Evolutionary conservation across 2,888 invertebrate species (phyloP), one percentile per base, ranked within the genome.

Genomic region (Ennomos quercinarius): DNA sequence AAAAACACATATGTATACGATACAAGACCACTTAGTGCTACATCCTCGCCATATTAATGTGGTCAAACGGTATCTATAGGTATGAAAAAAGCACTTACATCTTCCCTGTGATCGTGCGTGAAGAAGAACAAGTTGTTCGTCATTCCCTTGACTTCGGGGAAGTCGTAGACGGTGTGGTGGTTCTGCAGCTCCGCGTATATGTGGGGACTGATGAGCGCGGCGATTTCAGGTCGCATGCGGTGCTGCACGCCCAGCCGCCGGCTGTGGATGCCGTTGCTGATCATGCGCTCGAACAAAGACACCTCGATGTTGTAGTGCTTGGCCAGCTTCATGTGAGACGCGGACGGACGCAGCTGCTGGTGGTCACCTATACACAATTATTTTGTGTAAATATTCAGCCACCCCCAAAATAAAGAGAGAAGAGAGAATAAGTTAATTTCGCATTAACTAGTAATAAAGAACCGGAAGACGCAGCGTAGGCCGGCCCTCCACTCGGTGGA

Each of bases 281-380:
- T 93, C 93, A 97, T 94, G 40, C 97, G 93, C 82, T 98, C 97
- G 84, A 97, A 97, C 50, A 98, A 87, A 0, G 97, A 97, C 36
- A 97, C 91, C 64, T 97, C 96, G 55, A 97, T 87, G 53, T 95
- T 92, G 80, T 92, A 96, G 49, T 94, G 81, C 64, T 87, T 93
- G 9, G 95, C 95, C 59, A 97, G 86, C 46, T 93, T 89, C 80
- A 95, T 95, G 55, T 95, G 95, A 1, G 96, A 94, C 4, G 95
- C 94, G 44, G 93, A 95, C 0, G 97, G 97, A 49, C 95, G 93
- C 55, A 98, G 87, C 78, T 98, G 98, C 76, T 96, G 94, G 80
- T 98, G 97, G 79, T 98, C 97, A 27, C 95, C 95, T 94, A 34
- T 17, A 27, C 27, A 27, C 27, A 27, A 27, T 27, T 3, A 6